Conservation (phyloP, 2,888 invertebrate genomes). For the Antheraea assamensis region DNA sequence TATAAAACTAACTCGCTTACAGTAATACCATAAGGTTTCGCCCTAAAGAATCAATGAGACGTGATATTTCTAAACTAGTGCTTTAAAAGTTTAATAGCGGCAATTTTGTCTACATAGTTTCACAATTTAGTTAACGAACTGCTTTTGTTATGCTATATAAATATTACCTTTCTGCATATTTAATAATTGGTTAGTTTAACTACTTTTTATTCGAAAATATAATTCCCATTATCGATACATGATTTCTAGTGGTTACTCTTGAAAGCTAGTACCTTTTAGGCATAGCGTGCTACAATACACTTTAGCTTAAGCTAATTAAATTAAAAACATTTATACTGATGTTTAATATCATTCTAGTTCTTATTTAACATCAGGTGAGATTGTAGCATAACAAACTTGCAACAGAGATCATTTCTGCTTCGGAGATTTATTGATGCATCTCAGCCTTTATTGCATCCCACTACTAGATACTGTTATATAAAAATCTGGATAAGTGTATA, state of each 20-base stretch:
- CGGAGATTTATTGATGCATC: neutral
- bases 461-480: neutral
- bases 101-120: constrained; percentile 21
- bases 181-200: neutral
- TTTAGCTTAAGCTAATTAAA: no score
- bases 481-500: neutral
- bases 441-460: neutral
- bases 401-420: neutral
- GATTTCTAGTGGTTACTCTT: no score
- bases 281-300: no score
- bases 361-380: no score
- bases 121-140: constrained; percentile 17
- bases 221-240: no score
- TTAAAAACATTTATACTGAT: no score
- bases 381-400: no score
- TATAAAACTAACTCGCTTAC: constrained; percentile 7
- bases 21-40: neutral
- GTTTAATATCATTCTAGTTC: no score
- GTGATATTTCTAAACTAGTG: constrained; percentile 30
- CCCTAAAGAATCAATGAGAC: constrained; percentile 34
- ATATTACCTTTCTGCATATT: neutral
- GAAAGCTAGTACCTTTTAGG: no score
- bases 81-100: constrained; percentile 12
- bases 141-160: neutral
- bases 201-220: neutral